Evolutionary conservation across 2,113 vertebrate genomes (phyloP).

Genomic region (Pagrus major): DNA sequence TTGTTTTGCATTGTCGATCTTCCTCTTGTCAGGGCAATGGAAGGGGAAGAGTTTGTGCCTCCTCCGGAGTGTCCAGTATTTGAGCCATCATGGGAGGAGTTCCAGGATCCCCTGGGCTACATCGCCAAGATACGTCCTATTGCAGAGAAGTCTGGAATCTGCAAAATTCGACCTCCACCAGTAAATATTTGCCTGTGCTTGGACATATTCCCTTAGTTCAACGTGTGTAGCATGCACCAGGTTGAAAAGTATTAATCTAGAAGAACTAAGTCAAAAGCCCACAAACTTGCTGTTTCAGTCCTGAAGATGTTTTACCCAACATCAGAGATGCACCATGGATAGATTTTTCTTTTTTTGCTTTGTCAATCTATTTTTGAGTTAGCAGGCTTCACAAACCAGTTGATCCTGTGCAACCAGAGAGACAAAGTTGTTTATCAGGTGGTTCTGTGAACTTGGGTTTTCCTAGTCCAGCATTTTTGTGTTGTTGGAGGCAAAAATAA

Average conservation of each 20-base stretch:
- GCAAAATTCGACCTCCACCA: slow-evolving; percentile 96
- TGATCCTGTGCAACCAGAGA: slow-evolving; percentile 11
- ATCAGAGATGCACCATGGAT: no score
- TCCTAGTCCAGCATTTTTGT: not conserved
- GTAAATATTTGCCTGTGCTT: slow-evolving; percentile 79
- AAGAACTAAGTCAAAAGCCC: not conserved
- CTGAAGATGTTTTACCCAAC: not conserved
- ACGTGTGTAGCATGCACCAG: not conserved
- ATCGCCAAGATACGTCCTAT: slow-evolving; percentile 97
- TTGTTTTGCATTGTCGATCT: slow-evolving; percentile 22
- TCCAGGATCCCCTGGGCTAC: slow-evolving; percentile 94
- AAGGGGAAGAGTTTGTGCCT: slow-evolving; percentile 92
- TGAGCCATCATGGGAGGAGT: slow-evolving; percentile 98
- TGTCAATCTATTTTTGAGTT: not conserved
- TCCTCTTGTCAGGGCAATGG: slow-evolving; percentile 81
- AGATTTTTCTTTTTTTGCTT: not conserved
- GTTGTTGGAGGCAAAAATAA: not conserved
- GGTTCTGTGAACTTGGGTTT: not conserved
- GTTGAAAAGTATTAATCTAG: not conserved
- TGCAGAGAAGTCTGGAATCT: slow-evolving; percentile 97
- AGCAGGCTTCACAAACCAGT: not conserved
- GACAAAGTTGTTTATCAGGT: not conserved
- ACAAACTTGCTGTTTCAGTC: not conserved
- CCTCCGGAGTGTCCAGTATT: slow-evolving; percentile 98
- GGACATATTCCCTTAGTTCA: not conserved